Evolutionary conservation across 1,140 invertebrate species (phyloP).

Genomic region (Hypsibius dujardini): DNA sequence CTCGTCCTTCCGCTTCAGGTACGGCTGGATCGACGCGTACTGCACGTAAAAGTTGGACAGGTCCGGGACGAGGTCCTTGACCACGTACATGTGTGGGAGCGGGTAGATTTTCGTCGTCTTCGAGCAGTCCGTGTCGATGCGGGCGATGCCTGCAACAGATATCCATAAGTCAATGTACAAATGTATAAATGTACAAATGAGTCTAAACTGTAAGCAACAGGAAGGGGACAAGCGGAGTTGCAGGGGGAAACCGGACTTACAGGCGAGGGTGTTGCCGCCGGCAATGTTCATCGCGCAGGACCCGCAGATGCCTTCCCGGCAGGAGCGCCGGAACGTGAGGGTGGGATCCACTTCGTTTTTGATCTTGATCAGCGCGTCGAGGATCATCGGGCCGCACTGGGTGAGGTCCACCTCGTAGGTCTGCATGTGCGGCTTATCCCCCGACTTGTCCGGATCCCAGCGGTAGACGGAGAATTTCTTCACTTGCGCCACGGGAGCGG

Average conservation of each 20-base stretch:
- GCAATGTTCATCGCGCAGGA: constrained; percentile 98
- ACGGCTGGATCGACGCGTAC: constrained; percentile 82
- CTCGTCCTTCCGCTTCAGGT: constrained; percentile 61
- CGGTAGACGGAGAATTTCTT: constrained; percentile 76
- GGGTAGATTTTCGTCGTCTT: constrained; percentile 79
- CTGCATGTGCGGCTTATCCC: constrained; percentile 73
- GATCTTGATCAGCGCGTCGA: constrained; percentile 92
- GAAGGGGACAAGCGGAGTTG: too few relatives aligned
- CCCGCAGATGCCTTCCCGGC: constrained; percentile 86
- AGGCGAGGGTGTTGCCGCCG: constrained; percentile 83
- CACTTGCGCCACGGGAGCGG: too few relatives aligned
- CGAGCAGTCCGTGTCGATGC: constrained; percentile 62
- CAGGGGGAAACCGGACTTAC: too few relatives aligned
- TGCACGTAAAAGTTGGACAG: constrained; percentile 86
- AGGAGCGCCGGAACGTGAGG: constrained; percentile 82
- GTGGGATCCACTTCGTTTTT: constrained; percentile 95
- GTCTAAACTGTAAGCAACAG: too few relatives aligned
- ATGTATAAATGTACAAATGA: too few relatives aligned
- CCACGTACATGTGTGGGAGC: constrained; percentile 92
- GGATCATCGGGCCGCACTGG: constrained; percentile 82
- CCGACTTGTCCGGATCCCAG: constrained; percentile 77
- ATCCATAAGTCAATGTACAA: constrained; percentile 14
- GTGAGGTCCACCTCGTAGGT: constrained; percentile 82
- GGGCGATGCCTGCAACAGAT: constrained; percentile 38
- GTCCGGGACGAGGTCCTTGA: constrained; percentile 90